phyloP scores from a whole-genome alignment of 53 echinoderm and acorn worm species.

The Stichopus horrens region DNA sequence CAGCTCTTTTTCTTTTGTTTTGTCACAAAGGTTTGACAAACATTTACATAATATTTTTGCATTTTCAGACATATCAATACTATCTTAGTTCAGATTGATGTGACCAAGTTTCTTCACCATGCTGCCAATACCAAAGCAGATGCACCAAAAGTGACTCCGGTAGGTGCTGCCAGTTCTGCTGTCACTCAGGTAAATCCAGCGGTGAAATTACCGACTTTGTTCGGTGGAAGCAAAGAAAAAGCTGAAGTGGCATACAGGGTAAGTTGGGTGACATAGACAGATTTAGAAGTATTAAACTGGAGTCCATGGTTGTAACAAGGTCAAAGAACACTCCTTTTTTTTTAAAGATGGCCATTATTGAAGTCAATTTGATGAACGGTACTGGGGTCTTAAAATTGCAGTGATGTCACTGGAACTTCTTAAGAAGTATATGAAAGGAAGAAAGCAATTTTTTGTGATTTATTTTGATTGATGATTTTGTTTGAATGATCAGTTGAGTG shows the following conservation, averaged over 20 bases:
- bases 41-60: neutral
- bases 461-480: too few species aligned
- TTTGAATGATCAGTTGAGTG: too few species aligned
- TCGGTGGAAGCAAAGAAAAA: slow-evolving; percentile 87
- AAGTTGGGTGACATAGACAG: neutral
- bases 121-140: slow-evolving; percentile 55
- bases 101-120: slow-evolving; percentile 87
- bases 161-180: neutral
- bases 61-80: slow-evolving; percentile 92
- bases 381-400: too few species aligned
- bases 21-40: too few species aligned
- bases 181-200: slow-evolving; percentile 8
- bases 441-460: too few species aligned
- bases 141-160: slow-evolving; percentile 31
- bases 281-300: neutral
- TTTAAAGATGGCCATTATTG: too few species aligned
- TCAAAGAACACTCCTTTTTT: too few species aligned
- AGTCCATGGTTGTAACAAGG: neutral
- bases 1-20: too few species aligned
- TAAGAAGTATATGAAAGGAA: too few species aligned
- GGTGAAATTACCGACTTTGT: slow-evolving; percentile 76
- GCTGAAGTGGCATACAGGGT: slow-evolving; percentile 90
- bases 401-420: too few species aligned
- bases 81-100: slow-evolving; percentile 86
- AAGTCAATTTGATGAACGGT: too few species aligned